Percentiles rank a stretch among this genome's conserved stretches.
Conservation (phyloP, 2,888 invertebrate species). For the Atherix ibis region DNA sequence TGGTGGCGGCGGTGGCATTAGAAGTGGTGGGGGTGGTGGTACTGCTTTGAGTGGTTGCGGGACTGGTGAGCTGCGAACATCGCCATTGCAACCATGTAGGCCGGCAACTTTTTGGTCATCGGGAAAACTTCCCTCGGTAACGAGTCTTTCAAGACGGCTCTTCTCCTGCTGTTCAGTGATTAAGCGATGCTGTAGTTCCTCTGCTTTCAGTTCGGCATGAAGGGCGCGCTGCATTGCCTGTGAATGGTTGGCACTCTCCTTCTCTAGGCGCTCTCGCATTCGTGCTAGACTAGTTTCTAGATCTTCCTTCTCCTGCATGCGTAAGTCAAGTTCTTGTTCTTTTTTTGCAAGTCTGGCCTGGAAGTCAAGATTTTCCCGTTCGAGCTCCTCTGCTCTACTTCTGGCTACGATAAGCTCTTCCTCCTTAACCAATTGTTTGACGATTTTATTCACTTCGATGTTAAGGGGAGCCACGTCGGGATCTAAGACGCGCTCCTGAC, state of each 20-base stretch:
- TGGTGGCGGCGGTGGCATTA: constrained; percentile 38
- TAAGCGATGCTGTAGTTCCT: constrained; percentile 48
- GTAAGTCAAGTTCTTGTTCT: constrained; percentile 81
- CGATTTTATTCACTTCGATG: constrained; percentile 82
- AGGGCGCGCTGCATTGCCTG: constrained; percentile 64
- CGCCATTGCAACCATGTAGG: constrained; percentile 15
- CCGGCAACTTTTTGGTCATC: constrained; percentile 76
- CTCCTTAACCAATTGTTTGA: constrained; percentile 81
- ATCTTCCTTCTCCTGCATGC: constrained; percentile 84
- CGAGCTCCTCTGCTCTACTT: constrained; percentile 71
- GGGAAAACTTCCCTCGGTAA: constrained; percentile 80
- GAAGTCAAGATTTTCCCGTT: constrained; percentile 77
- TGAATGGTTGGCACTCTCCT: constrained; percentile 74
- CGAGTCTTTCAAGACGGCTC: constrained; percentile 66
- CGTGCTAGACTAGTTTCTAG: constrained; percentile 65
- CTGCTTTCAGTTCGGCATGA: constrained; percentile 39
- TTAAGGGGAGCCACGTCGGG: constrained; percentile 74
- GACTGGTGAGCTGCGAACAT: constrained; percentile 38
- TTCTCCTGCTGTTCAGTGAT: constrained; percentile 67
- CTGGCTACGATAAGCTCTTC: constrained; percentile 79
- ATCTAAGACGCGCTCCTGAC: constrained; percentile 39
- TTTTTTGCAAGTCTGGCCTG: constrained; percentile 75
- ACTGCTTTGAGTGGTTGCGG: constrained; percentile 24
- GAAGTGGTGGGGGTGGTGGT: constrained; percentile 28
- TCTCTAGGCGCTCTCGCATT: constrained; percentile 74